phyloP scores from a whole-genome alignment of 2,797 vertebrate species.

The Rhabdophis nuchalis region DNA sequence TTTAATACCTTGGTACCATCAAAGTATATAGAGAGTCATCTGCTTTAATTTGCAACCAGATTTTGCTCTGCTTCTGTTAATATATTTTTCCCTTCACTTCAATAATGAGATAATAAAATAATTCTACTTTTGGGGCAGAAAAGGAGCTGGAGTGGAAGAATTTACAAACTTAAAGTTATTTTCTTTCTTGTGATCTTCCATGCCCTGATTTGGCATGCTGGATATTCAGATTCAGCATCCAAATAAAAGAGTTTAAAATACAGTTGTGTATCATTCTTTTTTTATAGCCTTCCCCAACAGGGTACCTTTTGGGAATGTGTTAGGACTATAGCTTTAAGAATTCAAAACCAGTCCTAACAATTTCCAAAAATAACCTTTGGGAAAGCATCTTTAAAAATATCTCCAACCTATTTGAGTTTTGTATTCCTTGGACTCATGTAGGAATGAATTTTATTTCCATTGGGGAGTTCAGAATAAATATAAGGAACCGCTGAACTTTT shows the following conservation, averaged over 20 bases:
- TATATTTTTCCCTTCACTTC: not conserved
- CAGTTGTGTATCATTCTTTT: slow-evolving; percentile 21
- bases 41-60: not conserved
- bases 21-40: not conserved
- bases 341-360: not conserved
- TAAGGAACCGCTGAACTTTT: not conserved
- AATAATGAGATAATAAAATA: fast-evolving
- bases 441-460: not conserved
- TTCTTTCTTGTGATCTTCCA: not conserved
- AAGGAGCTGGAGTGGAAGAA: not conserved
- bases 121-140: not conserved
- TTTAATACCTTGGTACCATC: not conserved
- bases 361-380: not conserved
- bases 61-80: not conserved
- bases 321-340: not conserved
- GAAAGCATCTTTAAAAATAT: not conserved
- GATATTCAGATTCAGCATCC: not conserved
- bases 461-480: not conserved
- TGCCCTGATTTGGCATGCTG: not conserved
- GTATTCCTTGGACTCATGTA: slow-evolving; percentile 18
- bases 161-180: not conserved
- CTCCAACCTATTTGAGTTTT: not conserved
- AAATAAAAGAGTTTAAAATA: slow-evolving; percentile 3
- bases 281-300: not conserved
- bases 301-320: not conserved